These are phyloP conservation scores for Panonychus citri DNA, from an alignment of 1,140 invertebrate species.

Conservation along the genomic window DNA sequence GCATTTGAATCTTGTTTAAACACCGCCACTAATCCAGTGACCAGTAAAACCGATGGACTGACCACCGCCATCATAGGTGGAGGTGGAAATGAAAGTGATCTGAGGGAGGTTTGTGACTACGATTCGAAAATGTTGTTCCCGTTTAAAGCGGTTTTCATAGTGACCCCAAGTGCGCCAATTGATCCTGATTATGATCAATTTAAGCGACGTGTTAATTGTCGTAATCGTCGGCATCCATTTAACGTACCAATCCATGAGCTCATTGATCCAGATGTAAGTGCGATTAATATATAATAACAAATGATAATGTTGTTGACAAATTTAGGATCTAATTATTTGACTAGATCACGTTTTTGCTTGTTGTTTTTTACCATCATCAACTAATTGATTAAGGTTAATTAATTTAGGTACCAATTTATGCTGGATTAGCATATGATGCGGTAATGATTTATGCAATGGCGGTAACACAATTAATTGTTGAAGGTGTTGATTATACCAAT, in stretches of 20 bases:
- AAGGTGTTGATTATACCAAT: slow-evolving; percentile 40
- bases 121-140: slow-evolving; percentile 18
- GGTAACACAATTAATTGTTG: slow-evolving; percentile 39
- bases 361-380: no score
- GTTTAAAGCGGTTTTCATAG: slow-evolving; percentile 42
- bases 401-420: slow-evolving; percentile 50
- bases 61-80: not conserved
- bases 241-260: slow-evolving; percentile 43
- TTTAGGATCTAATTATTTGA: slow-evolving; percentile 19
- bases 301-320: no score
- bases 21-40: no score
- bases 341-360: no score
- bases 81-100: not conserved
- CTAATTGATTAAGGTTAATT: not conserved
- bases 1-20: not conserved
- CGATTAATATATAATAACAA: no score
- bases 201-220: slow-evolving; percentile 19
- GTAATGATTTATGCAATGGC: slow-evolving; percentile 61
- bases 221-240: slow-evolving; percentile 39
- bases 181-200: slow-evolving; percentile 13
- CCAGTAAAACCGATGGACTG: no score
- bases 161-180: slow-evolving; percentile 24
- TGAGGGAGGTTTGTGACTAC: not conserved
- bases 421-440: slow-evolving; percentile 63
- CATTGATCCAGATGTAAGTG: slow-evolving; percentile 20